phyloP scores from a whole-genome alignment of 2,888 invertebrate genomes.

The Oxytorus armatus region DNA sequence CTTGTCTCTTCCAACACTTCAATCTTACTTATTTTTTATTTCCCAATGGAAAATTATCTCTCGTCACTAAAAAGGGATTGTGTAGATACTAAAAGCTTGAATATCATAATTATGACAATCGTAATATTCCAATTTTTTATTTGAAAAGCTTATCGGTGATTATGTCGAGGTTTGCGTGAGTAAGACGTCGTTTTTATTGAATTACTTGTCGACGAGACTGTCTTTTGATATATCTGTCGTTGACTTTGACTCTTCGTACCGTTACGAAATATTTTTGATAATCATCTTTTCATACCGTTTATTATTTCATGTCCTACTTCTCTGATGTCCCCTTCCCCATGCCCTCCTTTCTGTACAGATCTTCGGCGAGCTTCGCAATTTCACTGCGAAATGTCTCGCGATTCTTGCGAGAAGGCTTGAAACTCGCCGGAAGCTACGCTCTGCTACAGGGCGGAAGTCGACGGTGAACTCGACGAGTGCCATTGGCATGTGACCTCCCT shows the following conservation, averaged over 20 bases:
- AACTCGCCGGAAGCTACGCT: slow-evolving; percentile 35
- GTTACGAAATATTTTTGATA: too few relatives aligned
- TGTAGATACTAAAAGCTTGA: too few relatives aligned
- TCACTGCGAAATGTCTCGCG: slow-evolving; percentile 16
- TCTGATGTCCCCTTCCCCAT: not conserved
- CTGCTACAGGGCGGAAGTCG: slow-evolving; percentile 16
- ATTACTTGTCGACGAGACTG: too few relatives aligned
- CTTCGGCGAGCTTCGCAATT: slow-evolving; percentile 24
- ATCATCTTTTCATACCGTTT: too few relatives aligned
- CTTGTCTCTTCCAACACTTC: not conserved
- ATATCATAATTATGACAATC: too few relatives aligned
- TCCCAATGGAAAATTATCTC: too few relatives aligned
- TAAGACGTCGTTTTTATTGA: too few relatives aligned
- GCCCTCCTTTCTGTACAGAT: not conserved
- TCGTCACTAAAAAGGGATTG: too few relatives aligned
- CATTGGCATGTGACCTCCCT: slow-evolving; percentile 29
- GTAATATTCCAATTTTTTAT: not conserved
- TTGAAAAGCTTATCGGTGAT: not conserved
- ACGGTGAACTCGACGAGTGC: slow-evolving; percentile 20
- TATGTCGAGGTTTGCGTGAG: too few relatives aligned
- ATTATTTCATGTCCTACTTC: not conserved
- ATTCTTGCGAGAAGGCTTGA: slow-evolving; percentile 19
- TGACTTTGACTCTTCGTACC: too few relatives aligned
- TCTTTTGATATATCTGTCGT: not conserved
- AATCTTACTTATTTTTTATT: not conserved